Percentiles rank a stretch among this genome's conserved stretches.
These are phyloP conservation scores for Drosophila sordidula DNA, from an alignment of 2,888 invertebrate species.

Conservation along the genomic window DNA sequence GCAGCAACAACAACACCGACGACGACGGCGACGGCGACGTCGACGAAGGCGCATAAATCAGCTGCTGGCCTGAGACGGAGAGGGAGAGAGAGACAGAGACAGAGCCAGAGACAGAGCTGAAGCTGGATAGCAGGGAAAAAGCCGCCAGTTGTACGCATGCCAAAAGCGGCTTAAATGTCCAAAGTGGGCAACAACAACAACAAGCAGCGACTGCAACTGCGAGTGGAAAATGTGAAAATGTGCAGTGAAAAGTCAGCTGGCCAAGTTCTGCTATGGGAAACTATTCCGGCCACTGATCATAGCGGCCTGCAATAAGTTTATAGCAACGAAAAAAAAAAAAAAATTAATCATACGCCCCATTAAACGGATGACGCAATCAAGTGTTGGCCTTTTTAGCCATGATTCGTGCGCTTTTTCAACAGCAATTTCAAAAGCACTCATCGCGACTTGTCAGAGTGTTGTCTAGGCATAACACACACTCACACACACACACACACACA, in stretches of 20 bases:
- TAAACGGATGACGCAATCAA: constrained; percentile 71
- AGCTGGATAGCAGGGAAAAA: constrained; percentile 57
- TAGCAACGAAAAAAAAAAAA: constrained; percentile 3
- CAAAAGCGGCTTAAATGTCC: constrained; percentile 82
- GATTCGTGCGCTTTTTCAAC: constrained; percentile 59
- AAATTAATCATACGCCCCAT: constrained; percentile 80
- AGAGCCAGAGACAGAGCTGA: constrained; percentile 10
- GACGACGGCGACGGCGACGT: constrained; percentile 27
- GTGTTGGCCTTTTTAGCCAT: constrained; percentile 46
- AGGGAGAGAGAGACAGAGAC: constrained; percentile 21
- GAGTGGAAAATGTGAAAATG: constrained; percentile 79
- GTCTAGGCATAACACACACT: constrained; percentile 32
- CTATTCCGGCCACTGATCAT: constrained; percentile 37
- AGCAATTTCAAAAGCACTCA: constrained; percentile 61
- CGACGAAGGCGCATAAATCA: constrained; percentile 72
- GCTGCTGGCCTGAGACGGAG: constrained; percentile 55
- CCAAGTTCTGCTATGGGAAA: constrained; percentile 66
- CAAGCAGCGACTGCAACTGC: constrained; percentile 33
- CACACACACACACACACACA: not conserved
- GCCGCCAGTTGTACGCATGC: constrained; percentile 78
- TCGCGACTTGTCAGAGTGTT: constrained; percentile 49
- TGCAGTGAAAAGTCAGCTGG: constrained; percentile 78
- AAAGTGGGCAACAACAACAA: constrained; percentile 76
- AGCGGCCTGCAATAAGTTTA: constrained; percentile 2
- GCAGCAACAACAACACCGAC: constrained; percentile 30